phyloP scores from a whole-genome alignment of 2,113 vertebrate genomes.

The Aphyosemion australe region DNA sequence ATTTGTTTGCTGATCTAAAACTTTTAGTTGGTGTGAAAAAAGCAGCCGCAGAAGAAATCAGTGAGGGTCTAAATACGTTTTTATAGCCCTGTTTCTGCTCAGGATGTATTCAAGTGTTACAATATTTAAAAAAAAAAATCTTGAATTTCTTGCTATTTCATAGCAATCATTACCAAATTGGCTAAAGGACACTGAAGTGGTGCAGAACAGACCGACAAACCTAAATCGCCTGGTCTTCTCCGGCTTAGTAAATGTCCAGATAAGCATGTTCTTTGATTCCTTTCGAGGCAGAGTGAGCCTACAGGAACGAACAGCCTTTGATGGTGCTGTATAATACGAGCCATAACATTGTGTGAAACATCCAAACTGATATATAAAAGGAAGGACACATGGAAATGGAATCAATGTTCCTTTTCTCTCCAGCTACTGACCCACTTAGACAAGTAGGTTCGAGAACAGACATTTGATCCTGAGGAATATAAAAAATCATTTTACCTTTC shows the following conservation, averaged over 20 bases:
- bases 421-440: slow-evolving; percentile 59
- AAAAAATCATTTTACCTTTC: slow-evolving; percentile 25
- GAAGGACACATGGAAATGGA: slow-evolving; percentile 47
- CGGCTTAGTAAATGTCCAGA: slow-evolving; percentile 19
- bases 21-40: too few species aligned
- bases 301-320: slow-evolving; percentile 29
- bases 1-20: too few species aligned
- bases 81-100: background rate
- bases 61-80: too few species aligned
- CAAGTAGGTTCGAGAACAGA: slow-evolving; percentile 27
- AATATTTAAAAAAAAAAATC: background rate
- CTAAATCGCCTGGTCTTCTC: slow-evolving; percentile 2
- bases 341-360: slow-evolving; percentile 51
- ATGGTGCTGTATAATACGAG: slow-evolving; percentile 24
- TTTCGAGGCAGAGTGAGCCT: slow-evolving; percentile 39
- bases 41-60: too few species aligned
- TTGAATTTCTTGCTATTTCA: background rate
- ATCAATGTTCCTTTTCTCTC: slow-evolving; percentile 32
- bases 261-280: slow-evolving; percentile 43
- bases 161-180: slow-evolving; percentile 1
- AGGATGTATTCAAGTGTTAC: background rate
- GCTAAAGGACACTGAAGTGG: background rate
- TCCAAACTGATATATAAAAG: slow-evolving; percentile 35
- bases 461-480: slow-evolving; percentile 39
- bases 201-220: background rate